Base-by-base conservation (phyloP, 1,140 invertebrate species). In the Papilio dardanus region DNA sequence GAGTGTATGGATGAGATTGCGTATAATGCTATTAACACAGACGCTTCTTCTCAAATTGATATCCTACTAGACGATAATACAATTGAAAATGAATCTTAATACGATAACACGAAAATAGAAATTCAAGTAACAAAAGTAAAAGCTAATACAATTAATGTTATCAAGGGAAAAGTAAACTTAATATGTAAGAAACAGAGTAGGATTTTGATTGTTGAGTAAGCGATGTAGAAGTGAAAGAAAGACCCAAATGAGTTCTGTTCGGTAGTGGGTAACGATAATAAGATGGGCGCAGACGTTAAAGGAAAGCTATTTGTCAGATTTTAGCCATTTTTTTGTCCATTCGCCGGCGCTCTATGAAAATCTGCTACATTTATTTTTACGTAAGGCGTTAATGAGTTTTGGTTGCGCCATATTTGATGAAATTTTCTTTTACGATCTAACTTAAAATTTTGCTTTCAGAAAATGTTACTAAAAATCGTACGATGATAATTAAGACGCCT, bases 41-140 rank as follows among this genome's bases (percentile, higher is more conserved):
- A 93, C 92, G 92, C 92, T 93, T 92, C 92, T 92, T 88, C 90
- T 93, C 89, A 93, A 93, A 93, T 93, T 93, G 91, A 93, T 93
- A 93, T 91, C 90, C 86, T 86, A 84, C 82, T 80, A 77, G 71
- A 76, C 37, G 31, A 71, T 28, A n/a, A 24, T 28, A 12, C 76
- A 85, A 73, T 28, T 65, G 6, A 90, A 88, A 87, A 67, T 84
- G 74, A 82, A 84, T 88, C 75, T 74, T 78, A 87, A 67, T 0
- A 0, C 0, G 3, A 37, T 21, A 12, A 0, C 0, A 10, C 66
- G 80, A 89, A 84, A 78, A 78, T 73, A 74, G 66, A 78, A 79
- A 78, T 78, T 86, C 0, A 19, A 71, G 73, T 75, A 67, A 37
- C 37, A 16, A 7, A 7, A 21, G 2, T 31, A 50, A 33, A 74